Evolutionary conservation across 1,140 invertebrate genomes (phyloP).

Genomic region (Hormaphis cornu): DNA sequence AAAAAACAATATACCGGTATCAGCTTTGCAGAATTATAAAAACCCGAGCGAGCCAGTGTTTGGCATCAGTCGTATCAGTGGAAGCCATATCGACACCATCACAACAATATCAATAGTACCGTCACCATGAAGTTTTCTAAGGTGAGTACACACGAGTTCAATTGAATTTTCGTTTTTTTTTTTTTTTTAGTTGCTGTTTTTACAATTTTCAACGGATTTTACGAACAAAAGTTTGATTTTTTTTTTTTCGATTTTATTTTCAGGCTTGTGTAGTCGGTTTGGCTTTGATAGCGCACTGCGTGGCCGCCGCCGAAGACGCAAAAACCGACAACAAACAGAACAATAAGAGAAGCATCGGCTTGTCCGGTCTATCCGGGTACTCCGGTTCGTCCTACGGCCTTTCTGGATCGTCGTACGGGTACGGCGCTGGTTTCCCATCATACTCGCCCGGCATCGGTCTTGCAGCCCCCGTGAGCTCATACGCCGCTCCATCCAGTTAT

Average conservation of each 20-base stretch:
- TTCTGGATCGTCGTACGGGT: not conserved
- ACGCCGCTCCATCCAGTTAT: not conserved
- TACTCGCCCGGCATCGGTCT: not conserved
- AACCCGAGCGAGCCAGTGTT: not conserved
- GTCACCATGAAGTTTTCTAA: slow-evolving; percentile 21
- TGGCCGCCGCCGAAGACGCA: not conserved
- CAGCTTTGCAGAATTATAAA: slow-evolving; percentile 15
- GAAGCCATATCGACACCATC: not conserved
- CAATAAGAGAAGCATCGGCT: not conserved
- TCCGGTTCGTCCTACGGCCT: not conserved
- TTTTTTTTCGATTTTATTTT: not conserved
- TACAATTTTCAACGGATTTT: too few relatives aligned
- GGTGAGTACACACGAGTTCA: not conserved
- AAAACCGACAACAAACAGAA: slow-evolving; percentile 12
- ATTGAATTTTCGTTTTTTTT: not conserved
- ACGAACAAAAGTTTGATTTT: too few relatives aligned
- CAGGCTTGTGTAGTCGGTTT: slow-evolving; percentile 25
- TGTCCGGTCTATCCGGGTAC: not conserved
- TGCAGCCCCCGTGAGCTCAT: not conserved
- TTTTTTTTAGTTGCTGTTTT: too few relatives aligned
- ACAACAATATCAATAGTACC: not conserved
- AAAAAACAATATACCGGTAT: slow-evolving; percentile 16
- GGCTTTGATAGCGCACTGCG: slow-evolving; percentile 15
- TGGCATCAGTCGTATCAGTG: slow-evolving; percentile 14
- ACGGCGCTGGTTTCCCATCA: not conserved